Percentiles rank a stretch among this genome's conserved stretches.
Conservation (phyloP, 2,888 invertebrate species). For the Dynastes tityus region DNA sequence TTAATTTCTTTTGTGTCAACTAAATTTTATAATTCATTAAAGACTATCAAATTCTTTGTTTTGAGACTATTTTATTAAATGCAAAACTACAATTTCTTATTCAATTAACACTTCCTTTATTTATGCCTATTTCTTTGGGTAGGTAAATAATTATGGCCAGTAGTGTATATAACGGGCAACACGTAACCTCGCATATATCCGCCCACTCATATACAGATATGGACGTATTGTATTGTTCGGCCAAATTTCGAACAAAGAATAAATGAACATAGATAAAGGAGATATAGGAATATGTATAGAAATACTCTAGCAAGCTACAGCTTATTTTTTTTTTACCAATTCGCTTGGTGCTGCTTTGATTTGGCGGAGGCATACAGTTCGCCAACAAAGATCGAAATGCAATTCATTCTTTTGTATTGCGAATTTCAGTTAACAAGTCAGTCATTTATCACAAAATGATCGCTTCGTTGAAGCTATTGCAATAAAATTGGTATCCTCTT, state of each 20-base stretch:
- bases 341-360: slow-evolving; percentile 1
- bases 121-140: too few species aligned
- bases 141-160: too few species aligned
- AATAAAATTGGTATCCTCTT: slow-evolving; percentile 31
- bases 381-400: slow-evolving; percentile 29
- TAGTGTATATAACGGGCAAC: background rate
- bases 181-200: background rate
- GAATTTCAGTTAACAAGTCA: slow-evolving; percentile 57
- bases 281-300: background rate
- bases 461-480: slow-evolving; percentile 2
- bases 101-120: too few species aligned
- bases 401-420: slow-evolving; percentile 53
- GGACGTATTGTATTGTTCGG: background rate
- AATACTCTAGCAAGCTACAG: background rate
- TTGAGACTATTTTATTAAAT: too few species aligned
- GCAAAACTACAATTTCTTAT: too few species aligned
- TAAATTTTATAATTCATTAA: too few species aligned
- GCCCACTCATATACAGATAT: background rate
- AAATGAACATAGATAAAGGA: slow-evolving; percentile 19
- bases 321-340: background rate
- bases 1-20: too few species aligned
- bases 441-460: slow-evolving; percentile 55
- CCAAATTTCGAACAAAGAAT: slow-evolving; percentile 28
- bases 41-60: too few species aligned
- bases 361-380: slow-evolving; percentile 2